Evolutionary conservation across 2,888 invertebrate genomes (phyloP), one percentile per base, ranked within the genome.

Genomic region (Xylophagus ater): DNA sequence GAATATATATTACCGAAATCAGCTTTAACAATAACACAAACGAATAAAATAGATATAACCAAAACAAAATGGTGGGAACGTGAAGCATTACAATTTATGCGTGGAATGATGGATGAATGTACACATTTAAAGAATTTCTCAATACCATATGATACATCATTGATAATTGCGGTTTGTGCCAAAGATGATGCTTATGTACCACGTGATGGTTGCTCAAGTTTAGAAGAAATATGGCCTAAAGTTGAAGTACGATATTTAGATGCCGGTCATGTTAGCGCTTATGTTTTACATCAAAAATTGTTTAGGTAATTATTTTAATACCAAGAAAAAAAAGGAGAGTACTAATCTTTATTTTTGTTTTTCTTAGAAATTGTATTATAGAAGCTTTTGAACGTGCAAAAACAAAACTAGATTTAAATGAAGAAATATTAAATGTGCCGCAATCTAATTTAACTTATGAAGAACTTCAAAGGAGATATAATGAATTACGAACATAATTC

Each of bases 21-120:
- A 20, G 15, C 39, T 1, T 3, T 23, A 15, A 37, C 37, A 15
- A 17, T 33, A 1, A 39, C 43, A 5, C 49, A 40, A 25, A 21
- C 37, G 5, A 54, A 52, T 8, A 58, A 56, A 47, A 72, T 73
- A 58, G 70, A 74, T 51, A 72, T 72, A 52, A 67, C 63, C 37
- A 73, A 74, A 56, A 74, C 73, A 38, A 80, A 81, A 50, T 78
- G 76, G 73, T 72, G 79, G 48, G 79, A 82, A 58, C 73, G 76
- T 51, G 86, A 89, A 62, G 85, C 88, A 0, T 53, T 88, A 38
- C 84, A 87, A 66, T 94, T 97, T 58, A 96, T 97, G 96, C 71
- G 87, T 34, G 93, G 94, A 0, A 80, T 97, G 50, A 97, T 98
- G 97, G 97, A 98, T 58, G 94, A 97, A 62, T 97, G 93, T 60